phyloP scores from a whole-genome alignment of 2,888 invertebrate genomes.

The Drosophila algonquin region DNA sequence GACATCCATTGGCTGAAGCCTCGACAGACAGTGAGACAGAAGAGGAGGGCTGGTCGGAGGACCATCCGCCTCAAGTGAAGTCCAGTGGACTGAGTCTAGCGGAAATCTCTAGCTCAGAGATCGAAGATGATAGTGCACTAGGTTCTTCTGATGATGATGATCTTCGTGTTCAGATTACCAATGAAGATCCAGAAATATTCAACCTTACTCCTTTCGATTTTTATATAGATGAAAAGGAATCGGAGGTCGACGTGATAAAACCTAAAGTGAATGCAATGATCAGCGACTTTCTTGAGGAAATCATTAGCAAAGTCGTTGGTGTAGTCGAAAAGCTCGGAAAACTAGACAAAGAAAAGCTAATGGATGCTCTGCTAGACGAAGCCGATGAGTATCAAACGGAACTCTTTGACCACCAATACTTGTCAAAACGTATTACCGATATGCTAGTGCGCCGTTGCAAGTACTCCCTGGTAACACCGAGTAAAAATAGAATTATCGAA shows the following conservation, averaged over 20 bases:
- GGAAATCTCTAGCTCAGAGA: not conserved
- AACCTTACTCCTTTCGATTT: accelerated
- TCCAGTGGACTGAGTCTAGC: not conserved
- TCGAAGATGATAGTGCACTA: not conserved
- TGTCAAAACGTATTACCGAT: not conserved
- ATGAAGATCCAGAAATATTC: accelerated
- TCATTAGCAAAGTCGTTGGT: conserved; percentile 1
- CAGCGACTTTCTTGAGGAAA: not conserved
- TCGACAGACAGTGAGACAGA: not conserved
- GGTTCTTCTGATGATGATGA: not conserved
- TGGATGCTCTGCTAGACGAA: not conserved
- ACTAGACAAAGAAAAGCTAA: conserved; percentile 14
- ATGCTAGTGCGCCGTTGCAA: conserved; percentile 1
- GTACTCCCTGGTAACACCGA: conserved; percentile 8
- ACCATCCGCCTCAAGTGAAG: not conserved
- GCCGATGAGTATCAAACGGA: not conserved
- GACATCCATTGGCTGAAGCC: not conserved
- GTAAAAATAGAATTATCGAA: no score
- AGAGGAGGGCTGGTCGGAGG: not conserved
- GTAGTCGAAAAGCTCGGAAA: accelerated
- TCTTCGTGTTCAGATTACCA: not conserved
- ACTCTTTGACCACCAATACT: not conserved
- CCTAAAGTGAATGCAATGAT: not conserved
- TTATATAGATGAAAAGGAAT: not conserved
- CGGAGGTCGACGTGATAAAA: not conserved